A percentile compares a stretch with the other conserved stretches of the same genome.
Evolutionary conservation across 2,113 vertebrate genomes (phyloP).

Genomic region (Macrotis lagotis): DNA sequence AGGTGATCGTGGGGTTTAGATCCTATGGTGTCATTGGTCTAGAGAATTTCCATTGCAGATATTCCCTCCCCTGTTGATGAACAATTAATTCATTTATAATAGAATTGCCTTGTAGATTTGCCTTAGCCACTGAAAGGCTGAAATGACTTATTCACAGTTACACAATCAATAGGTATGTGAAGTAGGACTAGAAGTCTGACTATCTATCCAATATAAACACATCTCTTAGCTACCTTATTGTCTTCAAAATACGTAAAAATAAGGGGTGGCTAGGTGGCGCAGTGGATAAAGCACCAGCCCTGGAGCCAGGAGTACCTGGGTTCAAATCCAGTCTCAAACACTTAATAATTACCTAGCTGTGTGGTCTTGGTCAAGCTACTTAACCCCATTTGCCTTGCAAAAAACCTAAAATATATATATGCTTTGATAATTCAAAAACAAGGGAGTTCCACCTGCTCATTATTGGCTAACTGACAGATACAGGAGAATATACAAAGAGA

Average conservation of each 20-base stretch:
- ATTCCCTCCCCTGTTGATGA: not conserved
- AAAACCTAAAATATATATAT: too few relatives aligned
- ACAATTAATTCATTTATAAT: not conserved
- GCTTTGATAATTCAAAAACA: not conserved
- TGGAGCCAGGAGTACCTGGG: too few relatives aligned
- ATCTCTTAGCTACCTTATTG: not conserved
- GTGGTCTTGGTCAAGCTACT: too few relatives aligned
- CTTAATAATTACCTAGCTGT: too few relatives aligned
- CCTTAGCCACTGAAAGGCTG: not conserved
- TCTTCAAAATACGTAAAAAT: not conserved
- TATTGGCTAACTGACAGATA: not conserved
- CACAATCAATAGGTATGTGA: not conserved
- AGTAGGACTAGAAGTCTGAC: accelerated
- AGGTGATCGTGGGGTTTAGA: not conserved
- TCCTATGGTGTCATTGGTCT: not conserved
- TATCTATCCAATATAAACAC: not conserved
- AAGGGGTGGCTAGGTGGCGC: too few relatives aligned
- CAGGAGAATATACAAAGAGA: not conserved
- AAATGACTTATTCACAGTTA: not conserved
- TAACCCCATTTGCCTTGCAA: too few relatives aligned
- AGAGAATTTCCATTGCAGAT: not conserved
- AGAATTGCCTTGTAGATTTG: not conserved
- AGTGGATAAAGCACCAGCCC: too few relatives aligned
- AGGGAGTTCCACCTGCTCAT: not conserved
- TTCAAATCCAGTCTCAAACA: too few relatives aligned